Evolutionary conservation across 2,888 invertebrate species (phyloP), one percentile per base, ranked within the genome.

Genomic region (Nymphalis c-album): DNA sequence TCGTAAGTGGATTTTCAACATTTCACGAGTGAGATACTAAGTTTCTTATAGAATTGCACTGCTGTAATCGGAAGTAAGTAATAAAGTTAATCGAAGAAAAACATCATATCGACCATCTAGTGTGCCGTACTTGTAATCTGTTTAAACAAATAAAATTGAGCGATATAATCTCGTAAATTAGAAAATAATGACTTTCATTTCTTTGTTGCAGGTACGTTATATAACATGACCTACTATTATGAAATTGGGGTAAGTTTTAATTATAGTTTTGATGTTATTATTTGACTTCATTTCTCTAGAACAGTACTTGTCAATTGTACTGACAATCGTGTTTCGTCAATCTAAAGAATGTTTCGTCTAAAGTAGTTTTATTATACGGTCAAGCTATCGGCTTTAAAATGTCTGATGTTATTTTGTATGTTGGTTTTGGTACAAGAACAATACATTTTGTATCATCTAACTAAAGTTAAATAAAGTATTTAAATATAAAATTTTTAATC

Each of bases 161-260:
- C 72, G 81, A 84, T 84, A 73, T 68, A 80, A 81, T 82, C 80
- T 76, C 53, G 69, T 75, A 67, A 77, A 78, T 78, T 77, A 74
- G 77, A 76, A 77, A 80, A 82, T 83, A 78, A 81, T 81, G 80
- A 78, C 79, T 80, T 85, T 83, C 78, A 80, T 88, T n/a, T 88
- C 86, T 88, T 89, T 88, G 87, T 90, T 89, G 71, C 87, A 88
- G 88, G 90, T 90, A 87, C 75, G 85, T 86, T 84, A 73, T 76
- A 75, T 76, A 83, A 84, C 18, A 60, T 75, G 70, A 72, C 69
- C 72, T 70, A 74, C 68, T 72, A 73, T 78, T 78, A 73, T 68
- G 74, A 75, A 77, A 75, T 77, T 74, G 74, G 74, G 77, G 80
- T 81, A 76, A 78, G 78, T 31, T 55, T 78, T 74, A 60, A 55